Evolutionary conservation across 1,140 invertebrate genomes (phyloP).

Genomic region (Drosophila equinoxialis): DNA sequence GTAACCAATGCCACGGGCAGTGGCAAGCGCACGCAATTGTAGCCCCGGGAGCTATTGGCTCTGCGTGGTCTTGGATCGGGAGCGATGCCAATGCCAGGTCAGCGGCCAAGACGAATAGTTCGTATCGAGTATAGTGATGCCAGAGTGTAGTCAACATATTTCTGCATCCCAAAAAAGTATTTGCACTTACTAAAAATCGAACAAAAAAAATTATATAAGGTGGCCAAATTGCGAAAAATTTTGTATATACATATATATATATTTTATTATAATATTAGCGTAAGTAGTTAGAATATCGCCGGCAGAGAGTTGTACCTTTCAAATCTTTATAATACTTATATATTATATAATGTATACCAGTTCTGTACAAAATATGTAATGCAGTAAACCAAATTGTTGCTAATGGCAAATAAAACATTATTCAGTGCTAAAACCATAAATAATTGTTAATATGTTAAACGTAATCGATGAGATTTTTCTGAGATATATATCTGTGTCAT

Average conservation of each 20-base stretch:
- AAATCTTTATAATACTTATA: slow-evolving; percentile 34
- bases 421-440: slow-evolving; percentile 44
- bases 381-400: slow-evolving; percentile 64
- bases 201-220: slow-evolving; percentile 1
- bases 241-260: slow-evolving; percentile 41
- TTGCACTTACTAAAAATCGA: too few species aligned
- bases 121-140: slow-evolving; percentile 74
- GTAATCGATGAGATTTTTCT: slow-evolving; percentile 37
- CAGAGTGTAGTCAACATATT: slow-evolving; percentile 36
- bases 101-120: slow-evolving; percentile 67
- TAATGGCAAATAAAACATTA: slow-evolving; percentile 53
- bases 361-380: neutral
- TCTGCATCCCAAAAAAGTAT: too few species aligned
- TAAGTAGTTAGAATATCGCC: slow-evolving; percentile 38
- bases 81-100: slow-evolving; percentile 34
- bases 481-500: slow-evolving; percentile 61
- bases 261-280: slow-evolving; percentile 11
- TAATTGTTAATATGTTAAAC: slow-evolving; percentile 57
- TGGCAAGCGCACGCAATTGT: slow-evolving; percentile 71
- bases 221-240: slow-evolving; percentile 43
- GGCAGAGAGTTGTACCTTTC: slow-evolving; percentile 74
- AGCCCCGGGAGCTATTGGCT: slow-evolving; percentile 73
- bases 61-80: slow-evolving; percentile 55
- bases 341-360: slow-evolving; percentile 20
- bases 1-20: slow-evolving; percentile 2